Evolutionary conservation across 92 coral and sea anemone species (phyloP), one percentile per base, ranked within the genome.

Genomic region (Zoanthus solanderi): DNA sequence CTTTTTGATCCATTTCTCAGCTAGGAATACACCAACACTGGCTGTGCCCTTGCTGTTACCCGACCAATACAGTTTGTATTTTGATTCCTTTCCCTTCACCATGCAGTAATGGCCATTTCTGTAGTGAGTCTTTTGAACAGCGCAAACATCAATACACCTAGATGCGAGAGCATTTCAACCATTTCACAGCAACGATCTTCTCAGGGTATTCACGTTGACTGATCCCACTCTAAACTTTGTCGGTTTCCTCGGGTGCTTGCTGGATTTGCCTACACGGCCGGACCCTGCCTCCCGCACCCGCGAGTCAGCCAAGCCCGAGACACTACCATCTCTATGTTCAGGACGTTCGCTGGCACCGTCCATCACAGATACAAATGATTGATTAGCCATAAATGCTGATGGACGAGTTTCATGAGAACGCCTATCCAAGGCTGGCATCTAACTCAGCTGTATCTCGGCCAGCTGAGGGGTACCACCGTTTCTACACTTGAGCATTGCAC

Each of bases 151-250:
- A n/a, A 67, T 28, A 67, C 52, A 34, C 50, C 90, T 87, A 23
- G 23, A 54, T 85, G 79, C 23, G 54, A 29, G 17, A 86, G 32
- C 12, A 87, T 78, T 53, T 87, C 90, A 46, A 78, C 90, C 4
- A 87, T 77, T 50, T 87, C 87, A 37, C 87, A 28, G 14, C 23
- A 11, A 29, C 90, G 53, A 18, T 23, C 90, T 87, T 7, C 76
- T 17, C 88, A 87, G 31, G 15, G 90, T 87, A 67, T 85, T 85
- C 23, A 23, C 23, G 23, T 23, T 23, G 23, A 23, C 23, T 23
- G 23, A 23, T 23, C 23, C 23, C 23, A 87, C 42, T 56, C 90
- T 57, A 46, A 87, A 87, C 75, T 0, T 76, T 54, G 23, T 23
- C 0, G 23, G 23, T 18, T 12, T 58, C 66, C 15, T 67, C 72